A percentile compares a stretch with the other conserved stretches of the same genome.
phyloP scores from a whole-genome alignment of 2,888 invertebrate species.

The Siphlonurus alternatus region DNA sequence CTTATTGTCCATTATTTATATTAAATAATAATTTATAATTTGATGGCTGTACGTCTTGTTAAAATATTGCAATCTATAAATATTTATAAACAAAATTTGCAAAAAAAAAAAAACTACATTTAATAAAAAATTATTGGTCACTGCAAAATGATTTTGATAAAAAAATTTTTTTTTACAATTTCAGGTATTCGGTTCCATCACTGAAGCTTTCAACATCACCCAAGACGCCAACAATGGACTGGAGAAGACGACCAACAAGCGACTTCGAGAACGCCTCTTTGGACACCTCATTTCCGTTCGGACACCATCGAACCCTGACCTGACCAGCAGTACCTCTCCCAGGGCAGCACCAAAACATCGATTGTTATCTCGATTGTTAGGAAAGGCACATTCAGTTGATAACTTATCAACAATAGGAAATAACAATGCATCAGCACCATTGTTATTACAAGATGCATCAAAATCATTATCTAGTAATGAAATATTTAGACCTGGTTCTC shows the following conservation, averaged over 20 bases:
- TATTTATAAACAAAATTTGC: no score
- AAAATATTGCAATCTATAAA: no score
- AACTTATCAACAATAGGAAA: background rate
- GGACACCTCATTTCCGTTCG: slow-evolving; percentile 14
- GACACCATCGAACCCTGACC: background rate
- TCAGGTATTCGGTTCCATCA: slow-evolving; percentile 31
- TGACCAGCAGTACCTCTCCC: background rate
- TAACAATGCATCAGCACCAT: background rate
- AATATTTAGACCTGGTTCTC: background rate
- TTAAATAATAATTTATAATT: no score
- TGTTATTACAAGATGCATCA: background rate
- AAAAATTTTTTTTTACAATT: slow-evolving; percentile 7
- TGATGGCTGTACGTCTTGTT: no score
- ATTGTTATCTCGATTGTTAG: background rate
- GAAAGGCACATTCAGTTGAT: background rate
- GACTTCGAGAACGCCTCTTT: slow-evolving; percentile 32
- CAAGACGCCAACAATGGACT: slow-evolving; percentile 19
- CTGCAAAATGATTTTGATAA: no score
- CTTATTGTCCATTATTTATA: no score
- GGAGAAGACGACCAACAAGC: slow-evolving; percentile 20
- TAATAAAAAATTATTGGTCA: no score
- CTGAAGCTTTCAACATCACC: slow-evolving; percentile 31
- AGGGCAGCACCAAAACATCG: background rate
- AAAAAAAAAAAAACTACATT: no score
- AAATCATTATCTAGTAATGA: background rate